These are phyloP conservation scores for Anastrepha obliqua DNA, from an alignment of 1,140 invertebrate species.

Conservation along the genomic window DNA sequence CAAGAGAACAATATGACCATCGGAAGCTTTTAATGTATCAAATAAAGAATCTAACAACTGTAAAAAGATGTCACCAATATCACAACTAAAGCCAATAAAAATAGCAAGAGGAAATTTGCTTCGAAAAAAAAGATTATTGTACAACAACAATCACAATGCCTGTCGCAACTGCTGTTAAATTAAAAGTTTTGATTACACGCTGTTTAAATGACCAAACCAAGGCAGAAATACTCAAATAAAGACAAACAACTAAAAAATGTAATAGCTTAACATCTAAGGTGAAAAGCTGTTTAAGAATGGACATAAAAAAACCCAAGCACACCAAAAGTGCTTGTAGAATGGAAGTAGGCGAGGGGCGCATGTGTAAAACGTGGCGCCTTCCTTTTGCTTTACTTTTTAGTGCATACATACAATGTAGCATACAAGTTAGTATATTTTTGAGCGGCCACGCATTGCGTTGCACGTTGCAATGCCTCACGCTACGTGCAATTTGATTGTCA, in stretches of 20 bases:
- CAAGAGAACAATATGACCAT: no score
- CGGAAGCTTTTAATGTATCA: no score
- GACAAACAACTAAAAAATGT: not conserved
- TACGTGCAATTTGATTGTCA: conserved; percentile 32
- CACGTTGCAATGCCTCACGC: not conserved
- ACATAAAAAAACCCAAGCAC: not conserved
- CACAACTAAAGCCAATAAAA: not conserved
- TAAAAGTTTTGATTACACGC: conserved; percentile 8
- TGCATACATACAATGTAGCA: no score
- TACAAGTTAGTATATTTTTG: no score
- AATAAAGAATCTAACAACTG: no score
- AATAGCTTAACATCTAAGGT: not conserved
- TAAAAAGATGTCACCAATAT: not conserved
- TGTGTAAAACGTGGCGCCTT: no score
- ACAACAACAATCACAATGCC: not conserved
- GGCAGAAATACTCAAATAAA: not conserved
- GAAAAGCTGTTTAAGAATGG: not conserved
- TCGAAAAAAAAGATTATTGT: no score
- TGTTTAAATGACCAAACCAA: not conserved
- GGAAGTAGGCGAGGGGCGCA: not conserved
- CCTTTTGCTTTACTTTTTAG: not conserved
- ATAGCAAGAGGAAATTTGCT: not conserved
- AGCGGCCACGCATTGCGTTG: conserved; percentile 4
- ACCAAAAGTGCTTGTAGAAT: not conserved
- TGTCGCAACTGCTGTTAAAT: conserved; percentile 22